Conservation (phyloP, 2,797 vertebrate genomes). For the Carcharodon carcharias region DNA sequence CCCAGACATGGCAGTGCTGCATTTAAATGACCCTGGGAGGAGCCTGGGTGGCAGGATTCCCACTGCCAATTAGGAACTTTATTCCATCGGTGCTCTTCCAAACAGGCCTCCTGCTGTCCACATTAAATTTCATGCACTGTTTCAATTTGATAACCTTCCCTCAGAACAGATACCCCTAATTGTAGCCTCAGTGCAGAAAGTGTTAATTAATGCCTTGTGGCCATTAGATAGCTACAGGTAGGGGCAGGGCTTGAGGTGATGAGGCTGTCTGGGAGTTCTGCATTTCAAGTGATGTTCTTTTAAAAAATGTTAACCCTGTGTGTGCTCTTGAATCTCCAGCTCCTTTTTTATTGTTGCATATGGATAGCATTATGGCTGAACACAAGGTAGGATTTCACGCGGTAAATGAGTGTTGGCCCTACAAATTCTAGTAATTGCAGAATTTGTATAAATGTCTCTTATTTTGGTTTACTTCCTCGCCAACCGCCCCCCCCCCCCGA, state of each 20-base stretch:
- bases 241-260: not conserved
- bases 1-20: no score
- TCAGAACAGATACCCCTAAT: not conserved
- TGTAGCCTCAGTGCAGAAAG: no score
- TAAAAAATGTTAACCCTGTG: not conserved
- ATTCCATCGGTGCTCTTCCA: no score
- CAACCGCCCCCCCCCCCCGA: not conserved
- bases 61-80: no score
- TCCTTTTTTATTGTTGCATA: not conserved
- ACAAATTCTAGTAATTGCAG: not conserved
- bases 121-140: no score
- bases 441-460: not conserved
- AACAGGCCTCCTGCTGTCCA: no score
- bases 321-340: not conserved
- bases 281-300: not conserved
- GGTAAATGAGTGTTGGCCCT: not conserved
- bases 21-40: no score
- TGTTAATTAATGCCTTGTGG: not conserved
- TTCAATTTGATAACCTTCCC: not conserved
- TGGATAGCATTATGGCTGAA: not conserved
- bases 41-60: no score
- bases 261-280: not conserved
- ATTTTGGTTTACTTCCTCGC: not conserved
- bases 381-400: not conserved
- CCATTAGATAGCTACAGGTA: not conserved